Evolutionary conservation across 2,888 invertebrate genomes (phyloP), one percentile per base, ranked within the genome.

Genomic region (Chrysodeixis includens): DNA sequence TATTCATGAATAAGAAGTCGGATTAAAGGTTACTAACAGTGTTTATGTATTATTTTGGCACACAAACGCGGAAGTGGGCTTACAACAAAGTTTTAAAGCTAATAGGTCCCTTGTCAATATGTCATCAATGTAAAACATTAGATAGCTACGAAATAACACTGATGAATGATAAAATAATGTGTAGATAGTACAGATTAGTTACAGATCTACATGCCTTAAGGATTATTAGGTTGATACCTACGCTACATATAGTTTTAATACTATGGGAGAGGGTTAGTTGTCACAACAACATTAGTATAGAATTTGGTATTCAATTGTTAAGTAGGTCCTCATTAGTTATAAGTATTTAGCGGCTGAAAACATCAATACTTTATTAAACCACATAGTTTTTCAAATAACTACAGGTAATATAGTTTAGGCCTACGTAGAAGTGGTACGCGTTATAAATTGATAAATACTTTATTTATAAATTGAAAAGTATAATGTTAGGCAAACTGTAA

Each of bases 121-220:
- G 35, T 40, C 20, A 44, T 20, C 7, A 72, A 60, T 71, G 67
- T 22, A 30, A 60, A 56, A 61, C 26, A 72, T 54, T 32, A 59
- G 54, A 61, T 57, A 49, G 16, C 64, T 46, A 18, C 49, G 56
- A 57, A 20, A 57, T 46, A 60, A 60, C 56, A 46, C 52, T 72
- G 56, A 60, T 72, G 26, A 56, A n/a, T 66, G 72, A 70, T 70
- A 66, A 72, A 60, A 72, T 44, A n/a, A 10, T 12, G 3, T 49
- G 46, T 30, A 30, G 46, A 18, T 49, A 20, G 12, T 14, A 30
- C 46, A 32, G 69, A 70, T 70, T 65, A 59, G 44, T 32, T 26
- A 14, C 30, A 40, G 35, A 10, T 30, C 0, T n/a, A 58, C 6
- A 4, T 44, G 49, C 9, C 5, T 30, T n/a, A 16, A n/a, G 9